phyloP scores from a whole-genome alignment of 2,888 invertebrate species.

The Aricia artaxerxes region DNA sequence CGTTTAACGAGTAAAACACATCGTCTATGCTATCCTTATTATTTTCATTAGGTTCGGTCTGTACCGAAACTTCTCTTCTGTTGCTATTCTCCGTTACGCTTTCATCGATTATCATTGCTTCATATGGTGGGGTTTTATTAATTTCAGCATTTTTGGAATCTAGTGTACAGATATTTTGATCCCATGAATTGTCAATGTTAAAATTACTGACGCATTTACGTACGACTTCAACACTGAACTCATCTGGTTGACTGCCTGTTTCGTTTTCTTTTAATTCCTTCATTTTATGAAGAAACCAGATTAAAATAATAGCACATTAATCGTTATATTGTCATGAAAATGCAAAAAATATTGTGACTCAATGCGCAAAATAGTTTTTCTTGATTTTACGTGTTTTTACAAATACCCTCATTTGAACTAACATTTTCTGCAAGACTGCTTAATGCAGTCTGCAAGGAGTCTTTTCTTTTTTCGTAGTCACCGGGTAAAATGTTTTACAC shows the following conservation, averaged over 20 bases:
- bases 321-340: neutral
- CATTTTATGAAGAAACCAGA: constrained; percentile 36
- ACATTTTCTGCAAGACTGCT: neutral
- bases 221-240: constrained; percentile 60
- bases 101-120: constrained; percentile 58
- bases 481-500: neutral
- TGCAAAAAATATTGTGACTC: neutral
- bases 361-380: neutral
- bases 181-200: constrained; percentile 62
- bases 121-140: constrained; percentile 60
- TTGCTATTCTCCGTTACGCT: constrained; percentile 48
- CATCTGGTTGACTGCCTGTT: constrained; percentile 47
- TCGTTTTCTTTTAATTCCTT: constrained; percentile 45
- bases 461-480: neutral
- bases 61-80: constrained; percentile 53
- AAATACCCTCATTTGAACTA: neutral
- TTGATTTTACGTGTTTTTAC: neutral
- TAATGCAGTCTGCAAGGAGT: neutral
- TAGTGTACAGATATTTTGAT: constrained; percentile 52
- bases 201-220: constrained; percentile 57
- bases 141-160: constrained; percentile 50
- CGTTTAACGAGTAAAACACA: constrained; percentile 58
- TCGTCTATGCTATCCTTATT: constrained; percentile 52
- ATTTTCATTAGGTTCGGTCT: constrained; percentile 56
- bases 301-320: neutral